Evolutionary conservation across 2,113 vertebrate species (phyloP).

Genomic region (Martes martes): DNA sequence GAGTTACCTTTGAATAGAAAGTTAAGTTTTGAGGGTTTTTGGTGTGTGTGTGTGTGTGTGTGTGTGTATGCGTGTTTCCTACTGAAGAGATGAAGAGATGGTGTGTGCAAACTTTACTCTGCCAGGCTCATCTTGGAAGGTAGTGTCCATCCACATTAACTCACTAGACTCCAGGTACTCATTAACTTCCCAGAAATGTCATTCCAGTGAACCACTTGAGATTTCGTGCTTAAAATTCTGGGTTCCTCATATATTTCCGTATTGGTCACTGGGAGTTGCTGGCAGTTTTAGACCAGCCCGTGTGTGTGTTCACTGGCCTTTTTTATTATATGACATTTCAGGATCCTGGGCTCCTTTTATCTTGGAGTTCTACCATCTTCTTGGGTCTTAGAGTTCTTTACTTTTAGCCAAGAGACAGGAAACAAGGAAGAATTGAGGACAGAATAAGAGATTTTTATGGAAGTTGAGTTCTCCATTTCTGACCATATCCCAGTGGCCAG

Average conservation of each 20-base stretch:
- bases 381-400: background rate
- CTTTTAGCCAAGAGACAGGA: background rate
- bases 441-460: background rate
- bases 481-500: background rate
- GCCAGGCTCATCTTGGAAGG: background rate
- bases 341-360: background rate
- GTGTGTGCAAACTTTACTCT: background rate
- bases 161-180: background rate
- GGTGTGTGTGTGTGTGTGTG: no score
- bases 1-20: slow-evolving; percentile 8
- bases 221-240: slow-evolving; percentile 29
- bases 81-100: no score
- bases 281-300: background rate
- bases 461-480: background rate
- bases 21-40: background rate
- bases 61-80: no score
- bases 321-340: background rate
- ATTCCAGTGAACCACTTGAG: background rate
- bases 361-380: background rate
- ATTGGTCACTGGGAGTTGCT: background rate
- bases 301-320: background rate
- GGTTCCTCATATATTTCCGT: background rate
- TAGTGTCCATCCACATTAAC: background rate
- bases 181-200: background rate
- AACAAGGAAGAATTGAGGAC: background rate